Conservation (phyloP, 2,797 vertebrate species). For the Prionace glauca region DNA sequence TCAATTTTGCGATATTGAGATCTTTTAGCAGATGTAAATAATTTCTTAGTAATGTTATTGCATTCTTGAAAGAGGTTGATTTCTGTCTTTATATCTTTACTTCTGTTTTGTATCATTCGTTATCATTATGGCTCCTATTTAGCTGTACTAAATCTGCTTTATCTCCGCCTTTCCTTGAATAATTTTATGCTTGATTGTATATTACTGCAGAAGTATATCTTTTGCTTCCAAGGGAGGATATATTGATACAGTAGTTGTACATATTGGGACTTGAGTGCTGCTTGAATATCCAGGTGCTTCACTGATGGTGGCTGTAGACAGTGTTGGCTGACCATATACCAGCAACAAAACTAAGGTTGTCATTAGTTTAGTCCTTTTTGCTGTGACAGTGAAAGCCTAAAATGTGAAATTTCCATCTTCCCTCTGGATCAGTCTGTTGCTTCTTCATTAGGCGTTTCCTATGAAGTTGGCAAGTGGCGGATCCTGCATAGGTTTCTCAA, state of each 20-base stretch:
- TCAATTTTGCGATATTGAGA: background rate
- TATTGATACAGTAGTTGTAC: background rate
- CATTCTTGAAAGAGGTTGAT: background rate
- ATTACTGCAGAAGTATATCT: background rate
- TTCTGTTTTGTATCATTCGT: background rate
- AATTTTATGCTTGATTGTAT: background rate
- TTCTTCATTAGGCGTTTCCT: background rate
- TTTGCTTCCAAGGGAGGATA: background rate
- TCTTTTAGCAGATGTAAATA: background rate
- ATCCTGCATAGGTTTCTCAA: background rate
- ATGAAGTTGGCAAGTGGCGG: background rate
- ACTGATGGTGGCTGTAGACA: background rate
- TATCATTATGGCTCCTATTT: too few relatives aligned
- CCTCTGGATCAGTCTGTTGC: background rate
- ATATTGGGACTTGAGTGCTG: background rate
- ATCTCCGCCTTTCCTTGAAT: background rate
- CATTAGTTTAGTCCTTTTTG: background rate
- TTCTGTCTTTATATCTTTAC: background rate
- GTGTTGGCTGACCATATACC: background rate
- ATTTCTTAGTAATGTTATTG: background rate
- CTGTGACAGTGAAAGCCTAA: background rate
- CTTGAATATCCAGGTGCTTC: background rate
- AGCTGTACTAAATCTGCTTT: background rate
- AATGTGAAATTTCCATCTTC: constrained; percentile 10
- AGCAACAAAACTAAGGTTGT: background rate